phyloP scores from a whole-genome alignment of 2,888 invertebrate genomes.

The Drosophila quinaria region DNA sequence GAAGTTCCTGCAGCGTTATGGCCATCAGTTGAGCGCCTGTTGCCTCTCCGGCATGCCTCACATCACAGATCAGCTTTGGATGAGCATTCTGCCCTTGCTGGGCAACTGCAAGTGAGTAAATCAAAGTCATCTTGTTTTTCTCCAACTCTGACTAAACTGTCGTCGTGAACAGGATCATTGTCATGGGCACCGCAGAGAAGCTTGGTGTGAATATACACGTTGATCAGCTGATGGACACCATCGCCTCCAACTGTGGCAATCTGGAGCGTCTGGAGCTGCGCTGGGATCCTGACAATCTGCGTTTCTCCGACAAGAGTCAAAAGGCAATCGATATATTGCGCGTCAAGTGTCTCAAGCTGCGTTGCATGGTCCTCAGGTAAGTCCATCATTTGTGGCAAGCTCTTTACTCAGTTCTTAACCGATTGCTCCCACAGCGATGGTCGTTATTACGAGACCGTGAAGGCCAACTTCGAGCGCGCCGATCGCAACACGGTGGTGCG shows the following conservation, averaged over 20 bases:
- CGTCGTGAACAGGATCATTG: conserved; percentile 90
- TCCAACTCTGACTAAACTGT: neutral
- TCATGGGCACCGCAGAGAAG: conserved; percentile 98
- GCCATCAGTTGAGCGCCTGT: conserved; percentile 94
- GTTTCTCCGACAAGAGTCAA: conserved; percentile 99
- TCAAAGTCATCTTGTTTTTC: neutral
- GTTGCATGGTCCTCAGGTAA: conserved; percentile 96
- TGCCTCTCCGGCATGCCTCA: conserved; percentile 98
- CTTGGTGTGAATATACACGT: conserved; percentile 98
- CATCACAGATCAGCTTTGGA: conserved; percentile 99
- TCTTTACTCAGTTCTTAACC: neutral
- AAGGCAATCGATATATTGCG: conserved; percentile 99
- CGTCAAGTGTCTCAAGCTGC: conserved; percentile 96
- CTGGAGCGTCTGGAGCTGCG: conserved; percentile 96
- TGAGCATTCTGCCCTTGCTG: conserved; percentile 95
- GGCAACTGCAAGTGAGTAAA: conserved; percentile 93
- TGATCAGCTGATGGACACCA: conserved; percentile 98
- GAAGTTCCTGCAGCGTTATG: conserved; percentile 96
- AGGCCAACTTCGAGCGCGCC: conserved; percentile 99
- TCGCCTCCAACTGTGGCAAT: conserved; percentile 95
- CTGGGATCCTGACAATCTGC: conserved; percentile 99
- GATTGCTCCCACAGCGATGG: conserved; percentile 91
- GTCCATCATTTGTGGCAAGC: conserved; percentile 20
- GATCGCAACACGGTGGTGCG: conserved; percentile 98
- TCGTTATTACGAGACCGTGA: conserved; percentile 99